Evolutionary conservation across 2,888 invertebrate genomes (phyloP).

Genomic region (Plagodis pulveraria): DNA sequence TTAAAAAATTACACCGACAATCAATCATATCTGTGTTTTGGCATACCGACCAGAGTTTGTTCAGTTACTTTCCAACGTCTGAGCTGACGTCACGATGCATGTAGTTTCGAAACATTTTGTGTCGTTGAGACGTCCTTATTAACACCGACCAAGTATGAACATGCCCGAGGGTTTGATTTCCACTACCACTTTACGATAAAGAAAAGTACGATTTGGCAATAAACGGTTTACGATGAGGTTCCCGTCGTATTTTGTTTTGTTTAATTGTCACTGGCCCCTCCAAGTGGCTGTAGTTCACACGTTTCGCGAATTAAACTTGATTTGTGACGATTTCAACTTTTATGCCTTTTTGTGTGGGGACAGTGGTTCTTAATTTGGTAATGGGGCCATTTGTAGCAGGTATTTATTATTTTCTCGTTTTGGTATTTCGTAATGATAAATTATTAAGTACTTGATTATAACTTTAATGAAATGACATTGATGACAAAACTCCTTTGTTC

Average conservation of each 20-base stretch:
- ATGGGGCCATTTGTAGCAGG: not conserved
- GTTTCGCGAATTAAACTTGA: conserved; percentile 16
- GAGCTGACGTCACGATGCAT: too few species aligned
- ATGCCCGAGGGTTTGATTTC: not conserved
- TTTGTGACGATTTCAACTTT: conserved; percentile 20
- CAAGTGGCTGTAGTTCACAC: conserved; percentile 10
- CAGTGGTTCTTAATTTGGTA: not conserved
- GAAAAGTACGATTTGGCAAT: conserved; percentile 14
- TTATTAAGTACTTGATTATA: too few species aligned
- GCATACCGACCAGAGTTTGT: too few species aligned
- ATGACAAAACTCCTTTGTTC: too few species aligned
- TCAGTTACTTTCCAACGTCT: too few species aligned
- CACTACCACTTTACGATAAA: conserved; percentile 6
- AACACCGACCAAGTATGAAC: too few species aligned
- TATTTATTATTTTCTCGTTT: not conserved
- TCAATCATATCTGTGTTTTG: too few species aligned
- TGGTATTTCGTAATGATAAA: too few species aligned
- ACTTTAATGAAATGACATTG: too few species aligned
- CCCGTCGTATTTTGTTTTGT: conserved; percentile 18
- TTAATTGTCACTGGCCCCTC: conserved; percentile 21
- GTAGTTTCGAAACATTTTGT: too few species aligned
- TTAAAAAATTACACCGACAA: too few species aligned
- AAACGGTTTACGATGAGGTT: conserved; percentile 29
- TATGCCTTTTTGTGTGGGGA: conserved; percentile 2
- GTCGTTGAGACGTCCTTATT: too few species aligned